Percentiles rank a stretch among this genome's conserved stretches.
Conservation (phyloP, 2,113 vertebrate species). For the Nothoprocta perdicaria region DNA sequence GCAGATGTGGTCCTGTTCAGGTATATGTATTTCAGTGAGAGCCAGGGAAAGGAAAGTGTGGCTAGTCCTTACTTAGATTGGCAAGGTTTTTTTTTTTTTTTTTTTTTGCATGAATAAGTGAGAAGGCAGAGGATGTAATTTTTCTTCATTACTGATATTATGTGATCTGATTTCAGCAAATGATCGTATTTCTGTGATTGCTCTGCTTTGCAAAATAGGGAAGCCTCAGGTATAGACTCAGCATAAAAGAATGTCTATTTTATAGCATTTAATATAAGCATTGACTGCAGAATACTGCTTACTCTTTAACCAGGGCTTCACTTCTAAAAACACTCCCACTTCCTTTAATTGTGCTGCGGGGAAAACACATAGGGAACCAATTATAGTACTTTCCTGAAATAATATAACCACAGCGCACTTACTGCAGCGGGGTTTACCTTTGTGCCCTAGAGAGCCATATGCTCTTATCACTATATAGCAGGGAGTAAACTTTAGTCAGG, state of each 20-base stretch:
- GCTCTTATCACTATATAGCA: background rate
- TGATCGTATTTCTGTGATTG: background rate
- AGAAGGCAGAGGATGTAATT: background rate
- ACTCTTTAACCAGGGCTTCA: background rate
- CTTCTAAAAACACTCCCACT: background rate
- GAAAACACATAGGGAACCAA: background rate
- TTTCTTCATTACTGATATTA: background rate
- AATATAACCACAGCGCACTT: fast-evolving
- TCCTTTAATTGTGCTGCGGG: background rate
- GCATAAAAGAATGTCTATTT: background rate
- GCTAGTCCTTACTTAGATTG: background rate
- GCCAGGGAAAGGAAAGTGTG: background rate
- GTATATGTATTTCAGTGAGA: background rate
- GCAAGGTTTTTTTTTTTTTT: background rate
- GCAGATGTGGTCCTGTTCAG: background rate
- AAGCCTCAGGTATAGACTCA: background rate
- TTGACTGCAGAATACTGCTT: background rate
- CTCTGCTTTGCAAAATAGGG: background rate
- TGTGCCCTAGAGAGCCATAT: background rate
- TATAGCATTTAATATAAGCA: background rate
- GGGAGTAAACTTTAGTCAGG: background rate
- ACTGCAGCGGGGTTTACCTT: background rate
- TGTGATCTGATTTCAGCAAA: background rate
- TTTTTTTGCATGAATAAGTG: background rate
- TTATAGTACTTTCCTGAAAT: background rate